Evolutionary conservation across 2,797 vertebrate species (phyloP).

Genomic region (Podarcis lilfordi): DNA sequence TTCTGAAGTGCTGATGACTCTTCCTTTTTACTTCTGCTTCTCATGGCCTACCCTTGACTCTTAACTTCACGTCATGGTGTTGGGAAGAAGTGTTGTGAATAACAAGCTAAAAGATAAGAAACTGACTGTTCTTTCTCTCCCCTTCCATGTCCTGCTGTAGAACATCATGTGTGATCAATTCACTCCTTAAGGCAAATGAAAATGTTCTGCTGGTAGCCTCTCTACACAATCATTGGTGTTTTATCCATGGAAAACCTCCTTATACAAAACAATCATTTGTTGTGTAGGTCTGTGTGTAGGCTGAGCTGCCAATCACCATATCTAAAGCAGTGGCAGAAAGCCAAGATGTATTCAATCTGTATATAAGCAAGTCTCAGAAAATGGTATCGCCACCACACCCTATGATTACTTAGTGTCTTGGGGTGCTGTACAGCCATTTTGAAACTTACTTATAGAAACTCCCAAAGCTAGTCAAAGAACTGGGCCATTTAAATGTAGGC

Average conservation of each 20-base stretch:
- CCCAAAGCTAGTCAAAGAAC: not conserved
- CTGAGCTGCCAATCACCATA: constrained; percentile 35
- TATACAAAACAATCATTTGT: not conserved
- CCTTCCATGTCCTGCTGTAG: not conserved
- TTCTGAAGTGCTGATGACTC: no score
- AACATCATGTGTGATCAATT: not conserved
- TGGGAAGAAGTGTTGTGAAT: not conserved
- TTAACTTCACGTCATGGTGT: not conserved
- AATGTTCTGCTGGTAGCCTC: not conserved
- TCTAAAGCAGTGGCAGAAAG: constrained; percentile 13
- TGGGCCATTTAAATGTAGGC: not conserved
- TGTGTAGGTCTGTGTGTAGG: constrained; percentile 34
- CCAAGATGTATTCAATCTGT: constrained; percentile 34
- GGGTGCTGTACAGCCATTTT: not conserved
- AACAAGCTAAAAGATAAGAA: not conserved
- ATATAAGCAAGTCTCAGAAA: constrained; percentile 53
- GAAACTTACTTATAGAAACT: constrained; percentile 43
- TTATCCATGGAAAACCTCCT: not conserved
- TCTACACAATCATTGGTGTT: constrained; percentile 53
- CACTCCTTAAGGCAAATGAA: not conserved
- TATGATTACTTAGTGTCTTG: constrained; percentile 18
- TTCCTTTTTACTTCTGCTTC: not conserved
- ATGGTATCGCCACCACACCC: constrained; percentile 57
- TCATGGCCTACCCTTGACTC: not conserved
- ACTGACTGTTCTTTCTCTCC: not conserved